Conservation (phyloP, 2,113 vertebrate species). For the Tichodroma muraria region DNA sequence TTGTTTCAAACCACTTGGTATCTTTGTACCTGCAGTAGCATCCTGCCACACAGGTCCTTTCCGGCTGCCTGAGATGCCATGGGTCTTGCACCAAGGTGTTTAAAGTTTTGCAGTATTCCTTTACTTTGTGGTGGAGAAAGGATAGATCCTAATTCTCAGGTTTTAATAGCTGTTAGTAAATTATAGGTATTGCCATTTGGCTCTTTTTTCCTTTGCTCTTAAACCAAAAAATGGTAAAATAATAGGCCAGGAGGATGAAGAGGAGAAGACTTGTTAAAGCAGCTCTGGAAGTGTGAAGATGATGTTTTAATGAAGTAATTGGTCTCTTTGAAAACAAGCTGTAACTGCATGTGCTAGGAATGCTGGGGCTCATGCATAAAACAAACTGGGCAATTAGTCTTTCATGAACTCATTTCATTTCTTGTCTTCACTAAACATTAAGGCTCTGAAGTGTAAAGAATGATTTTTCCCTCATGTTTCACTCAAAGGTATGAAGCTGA, state of each 20-base stretch:
- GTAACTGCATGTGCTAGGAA: neutral
- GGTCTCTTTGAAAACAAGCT: constrained; percentile 18
- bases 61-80: neutral
- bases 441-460: constrained; percentile 7
- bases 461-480: neutral
- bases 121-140: neutral
- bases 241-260: neutral
- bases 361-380: constrained; percentile 27
- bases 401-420: constrained; percentile 1
- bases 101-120: neutral
- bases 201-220: neutral
- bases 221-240: neutral
- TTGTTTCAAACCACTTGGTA: neutral
- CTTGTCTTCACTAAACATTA: constrained; percentile 5
- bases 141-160: neutral
- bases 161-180: neutral
- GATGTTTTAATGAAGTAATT: constrained; percentile 38
- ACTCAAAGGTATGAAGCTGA: neutral
- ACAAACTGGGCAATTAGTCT: constrained; percentile 11
- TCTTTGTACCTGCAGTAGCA: neutral
- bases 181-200: neutral
- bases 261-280: neutral
- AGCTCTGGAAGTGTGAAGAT: neutral
- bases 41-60: neutral
- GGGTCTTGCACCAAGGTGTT: neutral